A percentile compares a stretch with the other conserved stretches of the same genome.
phyloP scores from a whole-genome alignment of 2,797 vertebrate genomes.

The Thamnophis elegans region DNA sequence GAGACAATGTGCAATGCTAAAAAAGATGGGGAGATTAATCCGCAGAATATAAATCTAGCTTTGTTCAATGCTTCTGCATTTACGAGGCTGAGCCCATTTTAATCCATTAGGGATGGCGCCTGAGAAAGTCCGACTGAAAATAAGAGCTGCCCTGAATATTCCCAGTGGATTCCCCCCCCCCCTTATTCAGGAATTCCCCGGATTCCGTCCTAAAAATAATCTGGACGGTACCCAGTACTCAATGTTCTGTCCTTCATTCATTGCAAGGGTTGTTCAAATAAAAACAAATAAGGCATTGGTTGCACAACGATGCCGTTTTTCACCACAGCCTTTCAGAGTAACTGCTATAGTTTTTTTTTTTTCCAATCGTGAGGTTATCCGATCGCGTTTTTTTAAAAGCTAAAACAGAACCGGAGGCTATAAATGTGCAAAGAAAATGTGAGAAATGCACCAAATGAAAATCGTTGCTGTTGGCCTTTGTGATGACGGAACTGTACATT shows the following conservation, averaged over 20 bases:
- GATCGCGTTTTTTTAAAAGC: not conserved
- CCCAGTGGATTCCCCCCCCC: too few species aligned
- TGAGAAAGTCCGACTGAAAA: not conserved
- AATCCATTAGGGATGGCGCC: not conserved
- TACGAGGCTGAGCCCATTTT: not conserved
- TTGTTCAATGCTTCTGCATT: not conserved
- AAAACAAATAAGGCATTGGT: constrained; percentile 4
- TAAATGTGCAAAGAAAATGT: not conserved
- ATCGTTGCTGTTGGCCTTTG: constrained; percentile 57
- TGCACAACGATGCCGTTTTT: constrained; percentile 25
- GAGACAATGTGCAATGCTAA: not conserved
- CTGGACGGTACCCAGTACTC: not conserved
- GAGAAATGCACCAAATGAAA: constrained; percentile 20
- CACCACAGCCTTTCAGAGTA: not conserved
- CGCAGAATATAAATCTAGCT: not conserved
- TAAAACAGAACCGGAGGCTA: not conserved
- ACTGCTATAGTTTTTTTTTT: not conserved
- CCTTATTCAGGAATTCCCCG: not conserved
- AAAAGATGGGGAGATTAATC: not conserved
- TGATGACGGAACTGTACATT: constrained; percentile 55
- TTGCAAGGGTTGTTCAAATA: fast-evolving
- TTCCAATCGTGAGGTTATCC: not conserved
- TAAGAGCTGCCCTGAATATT: not conserved
- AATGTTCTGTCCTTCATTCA: not conserved
- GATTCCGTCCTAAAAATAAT: not conserved